Percentiles rank a stretch among this genome's conserved stretches.
Evolutionary conservation across 2,797 vertebrate genomes (phyloP).

Genomic region (Atherinosoma microstoma): DNA sequence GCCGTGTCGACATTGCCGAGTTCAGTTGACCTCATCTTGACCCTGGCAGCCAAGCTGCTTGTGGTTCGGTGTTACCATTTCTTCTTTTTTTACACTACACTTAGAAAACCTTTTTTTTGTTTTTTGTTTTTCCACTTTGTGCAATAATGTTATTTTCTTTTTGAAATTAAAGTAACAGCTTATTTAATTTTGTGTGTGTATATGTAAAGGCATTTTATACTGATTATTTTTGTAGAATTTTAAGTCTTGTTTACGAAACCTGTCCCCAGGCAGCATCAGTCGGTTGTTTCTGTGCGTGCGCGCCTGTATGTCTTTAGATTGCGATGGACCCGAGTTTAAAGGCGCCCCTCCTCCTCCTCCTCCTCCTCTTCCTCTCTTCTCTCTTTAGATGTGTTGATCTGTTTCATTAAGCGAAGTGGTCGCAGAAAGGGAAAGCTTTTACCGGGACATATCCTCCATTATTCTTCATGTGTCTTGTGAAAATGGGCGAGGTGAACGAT

Average conservation of each 20-base stretch:
- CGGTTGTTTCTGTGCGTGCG: slow-evolving; percentile 13
- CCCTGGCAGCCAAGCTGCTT: slow-evolving; percentile 74
- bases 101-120: slow-evolving; percentile 64
- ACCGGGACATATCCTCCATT: slow-evolving; percentile 9
- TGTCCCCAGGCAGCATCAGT: slow-evolving; percentile 85
- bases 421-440: slow-evolving; percentile 33
- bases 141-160: slow-evolving; percentile 90
- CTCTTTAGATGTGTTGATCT: slow-evolving; percentile 10
- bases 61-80: slow-evolving; percentile 63
- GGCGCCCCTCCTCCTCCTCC: slow-evolving; percentile 1
- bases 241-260: slow-evolving; percentile 87
- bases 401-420: slow-evolving; percentile 27
- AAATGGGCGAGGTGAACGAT: slow-evolving; percentile 31
- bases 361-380: slow-evolving; percentile 13
- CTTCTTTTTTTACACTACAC: slow-evolving; percentile 77
- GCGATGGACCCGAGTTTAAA: slow-evolving; percentile 44
- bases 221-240: slow-evolving; percentile 87
- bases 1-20: slow-evolving; percentile 32
- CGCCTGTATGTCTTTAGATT: slow-evolving; percentile 36
- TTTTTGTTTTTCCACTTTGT: slow-evolving; percentile 83
- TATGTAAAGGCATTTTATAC: slow-evolving; percentile 86
- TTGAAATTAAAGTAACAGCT: slow-evolving; percentile 77
- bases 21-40: slow-evolving; percentile 60
- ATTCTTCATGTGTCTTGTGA: slow-evolving; percentile 16
- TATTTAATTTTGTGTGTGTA: slow-evolving; percentile 88